Evolutionary conservation across 2,113 vertebrate species (phyloP).

Genomic region (Dermatemys mawii): DNA sequence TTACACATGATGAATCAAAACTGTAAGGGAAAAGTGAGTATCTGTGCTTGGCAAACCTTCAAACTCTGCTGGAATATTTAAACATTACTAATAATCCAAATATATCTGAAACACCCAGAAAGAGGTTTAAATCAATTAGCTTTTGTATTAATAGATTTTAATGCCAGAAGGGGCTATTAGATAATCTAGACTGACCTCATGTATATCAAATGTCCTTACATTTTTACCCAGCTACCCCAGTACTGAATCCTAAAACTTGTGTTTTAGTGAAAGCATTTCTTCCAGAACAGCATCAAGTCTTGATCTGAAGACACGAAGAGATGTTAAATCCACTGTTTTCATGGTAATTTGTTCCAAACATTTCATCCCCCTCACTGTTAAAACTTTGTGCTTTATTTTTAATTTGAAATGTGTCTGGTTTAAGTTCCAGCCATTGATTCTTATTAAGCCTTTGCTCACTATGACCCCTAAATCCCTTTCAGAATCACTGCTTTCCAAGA

Average conservation of each 20-base stretch:
- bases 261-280: not conserved
- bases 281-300: not conserved
- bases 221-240: not conserved
- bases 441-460: not conserved
- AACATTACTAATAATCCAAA: not conserved
- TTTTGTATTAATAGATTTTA: not conserved
- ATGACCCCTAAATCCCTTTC: not conserved
- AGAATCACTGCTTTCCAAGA: not conserved
- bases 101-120: not conserved
- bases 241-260: accelerated
- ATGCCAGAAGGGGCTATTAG: not conserved
- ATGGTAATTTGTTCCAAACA: not conserved
- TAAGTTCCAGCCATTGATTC: not conserved
- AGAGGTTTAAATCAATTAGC: not conserved
- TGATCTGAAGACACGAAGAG: not conserved
- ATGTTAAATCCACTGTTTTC: not conserved
- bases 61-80: not conserved
- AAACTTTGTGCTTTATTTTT: not conserved
- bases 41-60: not conserved
- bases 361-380: not conserved
- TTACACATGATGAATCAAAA: not conserved
- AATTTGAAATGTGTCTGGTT: not conserved
- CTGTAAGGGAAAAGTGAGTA: not conserved
- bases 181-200: not conserved
- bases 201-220: not conserved